phyloP scores from a whole-genome alignment of 2,888 invertebrate species.

The Yponomeuta sedellus region DNA sequence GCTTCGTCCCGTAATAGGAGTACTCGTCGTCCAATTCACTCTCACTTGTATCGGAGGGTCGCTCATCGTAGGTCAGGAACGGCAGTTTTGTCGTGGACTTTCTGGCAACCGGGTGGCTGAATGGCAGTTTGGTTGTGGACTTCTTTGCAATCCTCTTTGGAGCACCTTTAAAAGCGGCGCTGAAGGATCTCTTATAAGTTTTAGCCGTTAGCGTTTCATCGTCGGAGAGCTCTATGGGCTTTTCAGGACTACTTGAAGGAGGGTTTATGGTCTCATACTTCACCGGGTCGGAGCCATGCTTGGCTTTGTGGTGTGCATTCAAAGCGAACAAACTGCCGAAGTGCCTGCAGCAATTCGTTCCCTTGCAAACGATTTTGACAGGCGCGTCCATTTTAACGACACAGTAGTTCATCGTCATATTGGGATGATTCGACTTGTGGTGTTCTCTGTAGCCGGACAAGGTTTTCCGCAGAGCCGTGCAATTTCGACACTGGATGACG shows the following conservation, averaged over 20 bases:
- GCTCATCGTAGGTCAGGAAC: constrained; percentile 13
- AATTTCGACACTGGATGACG: constrained; percentile 64
- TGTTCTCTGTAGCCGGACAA: constrained; percentile 49
- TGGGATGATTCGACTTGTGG: constrained; percentile 39
- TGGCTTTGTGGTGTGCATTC: constrained; percentile 36
- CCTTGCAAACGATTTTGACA: constrained; percentile 32
- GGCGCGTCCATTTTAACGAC: constrained; percentile 23
- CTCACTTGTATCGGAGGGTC: constrained; percentile 18
- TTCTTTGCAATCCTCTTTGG: constrained; percentile 43
- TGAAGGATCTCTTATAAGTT: background rate
- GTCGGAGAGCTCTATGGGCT: background rate
- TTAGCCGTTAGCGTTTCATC: background rate
- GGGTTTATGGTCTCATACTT: background rate
- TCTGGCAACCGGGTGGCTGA: constrained; percentile 37
- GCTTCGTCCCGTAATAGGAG: constrained; percentile 69
- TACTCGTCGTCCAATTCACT: constrained; percentile 37
- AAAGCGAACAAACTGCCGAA: constrained; percentile 39
- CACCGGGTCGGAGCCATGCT: constrained; percentile 2
- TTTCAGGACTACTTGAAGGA: background rate
- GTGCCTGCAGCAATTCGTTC: constrained; percentile 31
- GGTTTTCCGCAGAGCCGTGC: constrained; percentile 43
- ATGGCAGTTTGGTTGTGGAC: constrained; percentile 51
- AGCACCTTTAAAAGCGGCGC: background rate
- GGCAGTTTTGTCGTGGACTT: constrained; percentile 74
- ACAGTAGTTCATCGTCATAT: constrained; percentile 11